A percentile compares a stretch with the other conserved stretches of the same genome.
These are phyloP conservation scores for Sminthopsis crassicaudata DNA, from an alignment of 2,113 vertebrate species.

Conservation along the genomic window DNA sequence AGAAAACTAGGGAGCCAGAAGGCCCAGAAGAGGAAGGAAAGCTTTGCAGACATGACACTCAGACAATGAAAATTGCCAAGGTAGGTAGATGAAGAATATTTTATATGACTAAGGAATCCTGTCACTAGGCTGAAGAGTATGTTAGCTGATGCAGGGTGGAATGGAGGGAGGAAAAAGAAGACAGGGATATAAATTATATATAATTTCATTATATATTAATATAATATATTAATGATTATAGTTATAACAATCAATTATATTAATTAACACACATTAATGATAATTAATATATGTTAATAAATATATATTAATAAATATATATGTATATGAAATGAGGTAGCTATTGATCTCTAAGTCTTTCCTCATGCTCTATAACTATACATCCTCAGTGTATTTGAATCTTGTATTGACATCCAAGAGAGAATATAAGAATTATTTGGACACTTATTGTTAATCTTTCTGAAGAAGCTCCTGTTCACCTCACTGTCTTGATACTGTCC, in stretches of 20 bases:
- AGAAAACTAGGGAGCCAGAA: not conserved
- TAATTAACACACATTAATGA: no score
- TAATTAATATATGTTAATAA: no score
- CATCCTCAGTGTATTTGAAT: not conserved
- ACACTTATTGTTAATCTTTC: not conserved
- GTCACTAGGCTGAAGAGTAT: not conserved
- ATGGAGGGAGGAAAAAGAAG: not conserved
- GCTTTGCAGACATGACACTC: no score
- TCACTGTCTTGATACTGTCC: not conserved
- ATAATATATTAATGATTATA: no score
- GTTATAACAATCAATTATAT: no score
- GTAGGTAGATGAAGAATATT: not conserved
- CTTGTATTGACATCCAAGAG: not conserved
- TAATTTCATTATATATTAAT: no score
- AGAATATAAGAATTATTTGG: not conserved
- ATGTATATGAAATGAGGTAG: not conserved
- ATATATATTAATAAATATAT: no score
- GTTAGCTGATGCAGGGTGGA: not conserved
- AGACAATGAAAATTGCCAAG: not conserved
- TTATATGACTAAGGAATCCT: not conserved
- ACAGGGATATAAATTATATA: not conserved
- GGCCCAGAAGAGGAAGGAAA: no score
- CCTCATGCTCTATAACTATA: not conserved
- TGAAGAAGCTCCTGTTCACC: not conserved
- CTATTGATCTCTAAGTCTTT: not conserved